Base-by-base conservation (phyloP, 2,888 invertebrate species). In the Hyalella azteca region DNA sequence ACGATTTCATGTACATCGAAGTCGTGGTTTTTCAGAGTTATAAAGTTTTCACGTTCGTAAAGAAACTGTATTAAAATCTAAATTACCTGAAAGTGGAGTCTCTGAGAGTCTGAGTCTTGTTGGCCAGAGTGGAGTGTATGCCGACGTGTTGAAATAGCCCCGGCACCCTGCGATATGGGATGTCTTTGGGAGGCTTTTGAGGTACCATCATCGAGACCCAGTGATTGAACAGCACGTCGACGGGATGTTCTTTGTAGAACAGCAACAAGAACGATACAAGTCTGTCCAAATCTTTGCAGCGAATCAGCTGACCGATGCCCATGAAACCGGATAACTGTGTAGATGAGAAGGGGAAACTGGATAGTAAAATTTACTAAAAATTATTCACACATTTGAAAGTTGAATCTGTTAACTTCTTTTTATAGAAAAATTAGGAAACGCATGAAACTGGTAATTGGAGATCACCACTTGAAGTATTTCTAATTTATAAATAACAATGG, bases 291-390 rank as follows among this genome's bases (percentile, higher is more conserved):
- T 87, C 86, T 5, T 77, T 45, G 22, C 86, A 86, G 22, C 85
- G 85, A 78, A 87, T 86, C 15, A 88, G 84, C 78, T 87, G 86
- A 0, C 88, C 88, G 48, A 88, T 88, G 50, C 87, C 87, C 36
- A 87, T 85, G 50, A 88, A 87, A 45, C 86, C 83, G 3, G 83
- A 80, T 48, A 84, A 49, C 83, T 84, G 78, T 2, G 54, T n/a
- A n/a, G n/a, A n/a, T n/a, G n/a, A n/a, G n/a, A n/a, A n/a, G n/a
- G n/a, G n/a, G n/a, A n/a, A n/a, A n/a, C n/a, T n/a, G n/a, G n/a
- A n/a, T n/a, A n/a, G n/a, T n/a, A n/a, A n/a, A n/a, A n/a, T n/a
- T n/a, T n/a, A n/a, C n/a, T n/a, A n/a, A n/a, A n/a, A n/a, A n/a
- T n/a, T n/a, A n/a, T n/a, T n/a, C n/a, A n/a, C n/a, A n/a, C n/a